These are phyloP conservation scores for Scaeva pyrastri DNA, from an alignment of 2,888 invertebrate species.

Conservation along the genomic window DNA sequence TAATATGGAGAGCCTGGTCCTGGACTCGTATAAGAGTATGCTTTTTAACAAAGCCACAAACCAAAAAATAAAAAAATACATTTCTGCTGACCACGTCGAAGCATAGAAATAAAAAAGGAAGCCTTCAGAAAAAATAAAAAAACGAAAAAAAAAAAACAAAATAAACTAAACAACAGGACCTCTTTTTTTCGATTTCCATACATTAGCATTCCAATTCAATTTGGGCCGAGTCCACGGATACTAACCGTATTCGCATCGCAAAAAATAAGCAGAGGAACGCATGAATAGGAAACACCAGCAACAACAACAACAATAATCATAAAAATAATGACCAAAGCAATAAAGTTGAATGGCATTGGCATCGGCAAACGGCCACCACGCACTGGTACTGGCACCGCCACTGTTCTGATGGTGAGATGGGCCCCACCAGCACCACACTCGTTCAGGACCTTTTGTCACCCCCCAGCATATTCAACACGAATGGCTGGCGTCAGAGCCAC, in stretches of 20 bases:
- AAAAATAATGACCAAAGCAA: conserved; percentile 83
- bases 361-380: conserved; percentile 77
- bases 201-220: conserved; percentile 83
- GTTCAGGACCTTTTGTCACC: background rate
- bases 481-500: conserved; percentile 38
- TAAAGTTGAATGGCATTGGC: conserved; percentile 83
- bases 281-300: conserved; percentile 72
- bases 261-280: conserved; percentile 48
- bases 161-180: conserved; percentile 59
- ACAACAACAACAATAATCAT: conserved; percentile 80
- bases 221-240: conserved; percentile 73
- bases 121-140: conserved; percentile 15
- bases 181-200: conserved; percentile 82
- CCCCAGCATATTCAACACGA: background rate
- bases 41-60: conserved; percentile 63
- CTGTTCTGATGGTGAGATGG: background rate
- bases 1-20: too few species aligned
- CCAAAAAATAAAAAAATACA: conserved; percentile 39
- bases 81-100: conserved; percentile 73
- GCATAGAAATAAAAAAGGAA: conserved; percentile 29
- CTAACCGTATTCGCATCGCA: conserved; percentile 57
- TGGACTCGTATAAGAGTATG: background rate
- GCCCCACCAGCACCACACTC: conserved; percentile 11
- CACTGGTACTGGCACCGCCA: background rate
- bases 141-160: too few species aligned